Evolutionary conservation across 2,113 vertebrate genomes (phyloP), one percentile per base, ranked within the genome.

Genomic region (Tragelaphus imberbis): DNA sequence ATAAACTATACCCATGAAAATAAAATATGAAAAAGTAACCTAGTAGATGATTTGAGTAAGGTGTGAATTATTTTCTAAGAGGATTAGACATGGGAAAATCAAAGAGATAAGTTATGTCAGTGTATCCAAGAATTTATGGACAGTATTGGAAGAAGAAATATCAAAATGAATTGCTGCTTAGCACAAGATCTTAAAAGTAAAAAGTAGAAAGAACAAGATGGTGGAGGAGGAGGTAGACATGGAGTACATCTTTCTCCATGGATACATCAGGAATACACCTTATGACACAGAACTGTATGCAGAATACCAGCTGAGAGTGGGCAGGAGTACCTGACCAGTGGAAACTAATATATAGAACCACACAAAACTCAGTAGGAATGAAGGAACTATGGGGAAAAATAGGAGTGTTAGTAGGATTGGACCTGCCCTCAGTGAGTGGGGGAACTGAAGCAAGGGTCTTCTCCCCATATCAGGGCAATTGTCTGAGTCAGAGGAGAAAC

Each of bases 1-100:
- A 97, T 96, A 97, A 97, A 97, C 86, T 91, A 97, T 97, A 92
- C 10, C 40, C 8, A 53, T 96, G 90, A 90, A 97, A 97, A 96
- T 97, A 93, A 89, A 97, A 97, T 95, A 87, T 97, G 55, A 95
- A 96, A 95, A 75, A 97, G 17, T 81, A 27, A 61, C 53, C 25
- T 28, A 68, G 47, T 53, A 84, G 79, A 92, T 85, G 16, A 81
- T 95, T 97, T 94, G 84, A 97, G 84, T 95, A 81, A 89, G 55
- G 49, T 85, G 16, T 84, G 68, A 80, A 91, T 28, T 49, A 88
- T 81, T 81, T 86, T 84, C n/a, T 84, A 87, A 84, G 63, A 91
- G 53, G 68, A 89, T 92, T 92, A 97, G 28, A 80, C 90, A 53
- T 59, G 40, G 14, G 55, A 40, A 93, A 94, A 95, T 95, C 90